These are phyloP conservation scores for Margarornis squamiger DNA, from an alignment of 2,797 vertebrate genomes.

Conservation along the genomic window DNA sequence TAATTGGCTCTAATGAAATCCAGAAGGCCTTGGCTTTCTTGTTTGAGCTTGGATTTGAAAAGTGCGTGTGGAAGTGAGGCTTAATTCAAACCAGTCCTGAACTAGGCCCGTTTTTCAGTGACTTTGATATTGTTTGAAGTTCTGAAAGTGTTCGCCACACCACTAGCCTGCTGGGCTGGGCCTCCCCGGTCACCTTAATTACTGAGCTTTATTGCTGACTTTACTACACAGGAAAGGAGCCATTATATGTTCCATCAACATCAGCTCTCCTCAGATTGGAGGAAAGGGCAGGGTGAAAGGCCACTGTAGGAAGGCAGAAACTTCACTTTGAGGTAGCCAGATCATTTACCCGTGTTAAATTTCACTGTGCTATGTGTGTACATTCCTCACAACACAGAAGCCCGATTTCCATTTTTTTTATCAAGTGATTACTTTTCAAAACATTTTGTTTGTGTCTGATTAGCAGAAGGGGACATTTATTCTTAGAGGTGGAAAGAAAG, in stretches of 20 bases:
- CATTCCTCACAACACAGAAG: conserved; percentile 83
- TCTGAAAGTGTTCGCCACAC: conserved; percentile 90
- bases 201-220: conserved; percentile 95
- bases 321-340: conserved; percentile 84
- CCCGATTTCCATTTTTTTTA: conserved; percentile 78
- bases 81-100: conserved; percentile 98
- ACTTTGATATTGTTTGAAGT: conserved; percentile 99
- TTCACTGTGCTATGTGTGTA: conserved; percentile 78
- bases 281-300: conserved; percentile 95
- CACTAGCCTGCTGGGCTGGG: conserved; percentile 89
- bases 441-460: conserved; percentile 80
- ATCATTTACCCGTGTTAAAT: conserved; percentile 84
- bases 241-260: conserved; percentile 98
- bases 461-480: conserved; percentile 67
- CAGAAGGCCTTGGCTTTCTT: conserved; percentile 90
- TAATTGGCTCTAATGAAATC: conserved; percentile 99
- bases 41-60: conserved; percentile 95
- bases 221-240: conserved; percentile 97
- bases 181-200: conserved; percentile 99
- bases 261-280: conserved; percentile 92
- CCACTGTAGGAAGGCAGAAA: conserved; percentile 88
- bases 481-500: conserved; percentile 68
- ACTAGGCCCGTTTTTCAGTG: conserved; percentile 85
- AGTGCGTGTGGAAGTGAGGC: conserved; percentile 90
- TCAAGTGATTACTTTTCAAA: conserved; percentile 82